Conservation (phyloP, 2,888 invertebrate species). For the Hirtodrosophila cameraria region DNA sequence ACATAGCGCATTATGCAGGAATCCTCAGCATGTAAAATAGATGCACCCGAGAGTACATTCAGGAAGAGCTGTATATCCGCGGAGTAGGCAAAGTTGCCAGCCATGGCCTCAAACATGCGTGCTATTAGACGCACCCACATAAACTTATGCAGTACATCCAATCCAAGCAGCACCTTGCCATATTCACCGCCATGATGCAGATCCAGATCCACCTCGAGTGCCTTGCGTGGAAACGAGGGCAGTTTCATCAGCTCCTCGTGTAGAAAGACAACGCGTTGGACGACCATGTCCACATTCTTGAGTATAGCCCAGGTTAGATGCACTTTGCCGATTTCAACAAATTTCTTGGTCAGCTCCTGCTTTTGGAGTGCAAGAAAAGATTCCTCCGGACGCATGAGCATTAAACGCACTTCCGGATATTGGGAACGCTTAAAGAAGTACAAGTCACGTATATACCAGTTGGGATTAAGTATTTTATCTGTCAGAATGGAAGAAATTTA, state of each 20-base stretch:
- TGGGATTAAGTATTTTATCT: conserved; percentile 98
- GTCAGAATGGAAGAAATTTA: conserved; percentile 9
- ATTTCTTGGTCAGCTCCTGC: conserved; percentile 96
- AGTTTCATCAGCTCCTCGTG: conserved; percentile 99
- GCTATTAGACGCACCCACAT: conserved; percentile 99
- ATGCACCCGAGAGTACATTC: conserved; percentile 98
- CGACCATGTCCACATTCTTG: conserved; percentile 97
- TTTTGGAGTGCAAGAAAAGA: conserved; percentile 95
- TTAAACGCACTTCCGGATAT: conserved; percentile 97
- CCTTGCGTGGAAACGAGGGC: conserved; percentile 98
- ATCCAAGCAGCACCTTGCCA: conserved; percentile 94
- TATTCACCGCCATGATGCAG: conserved; percentile 95
- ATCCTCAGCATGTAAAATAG: conserved; percentile 98
- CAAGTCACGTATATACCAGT: conserved; percentile 96
- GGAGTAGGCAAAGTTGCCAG: conserved; percentile 97
- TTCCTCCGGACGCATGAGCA: conserved; percentile 95
- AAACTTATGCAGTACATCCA: conserved; percentile 99
- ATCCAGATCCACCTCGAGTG: conserved; percentile 97
- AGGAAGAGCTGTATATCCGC: conserved; percentile 98
- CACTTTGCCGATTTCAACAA: conserved; percentile 98
- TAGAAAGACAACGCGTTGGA: conserved; percentile 98
- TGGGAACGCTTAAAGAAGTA: conserved; percentile 98
- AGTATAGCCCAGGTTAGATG: conserved; percentile 95
- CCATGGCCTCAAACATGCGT: conserved; percentile 99
- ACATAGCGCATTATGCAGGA: conserved; percentile 97